Percentiles rank a stretch among this genome's conserved stretches.
Evolutionary conservation across 1,140 invertebrate species (phyloP).

Genomic region (Sinella curviseta): DNA sequence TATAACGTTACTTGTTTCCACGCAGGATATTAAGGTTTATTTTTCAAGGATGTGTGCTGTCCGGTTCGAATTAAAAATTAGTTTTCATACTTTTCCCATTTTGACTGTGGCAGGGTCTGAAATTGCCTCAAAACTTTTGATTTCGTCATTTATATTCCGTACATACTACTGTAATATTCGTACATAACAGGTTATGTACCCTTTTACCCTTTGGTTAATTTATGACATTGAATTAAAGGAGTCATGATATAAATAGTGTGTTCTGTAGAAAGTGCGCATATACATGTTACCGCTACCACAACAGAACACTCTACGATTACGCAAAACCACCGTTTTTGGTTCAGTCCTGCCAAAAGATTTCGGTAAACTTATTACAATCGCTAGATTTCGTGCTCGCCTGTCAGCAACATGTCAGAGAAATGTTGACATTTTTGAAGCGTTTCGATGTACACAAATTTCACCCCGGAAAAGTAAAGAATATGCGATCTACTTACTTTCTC

Average conservation of each 20-base stretch:
- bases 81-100: neutral
- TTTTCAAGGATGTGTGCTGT: neutral
- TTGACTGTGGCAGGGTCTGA: neutral
- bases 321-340: no score
- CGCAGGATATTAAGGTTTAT: neutral
- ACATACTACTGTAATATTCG: no score
- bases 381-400: constrained; percentile 18
- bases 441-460: neutral
- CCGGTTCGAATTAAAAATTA: neutral
- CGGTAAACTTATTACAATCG: constrained; percentile 8
- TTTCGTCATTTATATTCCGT: no score
- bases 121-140: no score
- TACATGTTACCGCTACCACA: no score
- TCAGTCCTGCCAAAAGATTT: no score
- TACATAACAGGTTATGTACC: no score
- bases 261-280: no score
- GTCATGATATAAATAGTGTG: no score
- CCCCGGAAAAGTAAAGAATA: neutral
- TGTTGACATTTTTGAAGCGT: constrained; percentile 15
- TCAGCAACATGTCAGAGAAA: constrained; percentile 20
- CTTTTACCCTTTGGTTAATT: neutral
- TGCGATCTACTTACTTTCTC: neutral
- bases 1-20: no score
- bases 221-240: neutral
- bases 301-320: no score